These are phyloP conservation scores for Coptotermes formosanus DNA, from an alignment of 1,140 invertebrate species.

Conservation along the genomic window DNA sequence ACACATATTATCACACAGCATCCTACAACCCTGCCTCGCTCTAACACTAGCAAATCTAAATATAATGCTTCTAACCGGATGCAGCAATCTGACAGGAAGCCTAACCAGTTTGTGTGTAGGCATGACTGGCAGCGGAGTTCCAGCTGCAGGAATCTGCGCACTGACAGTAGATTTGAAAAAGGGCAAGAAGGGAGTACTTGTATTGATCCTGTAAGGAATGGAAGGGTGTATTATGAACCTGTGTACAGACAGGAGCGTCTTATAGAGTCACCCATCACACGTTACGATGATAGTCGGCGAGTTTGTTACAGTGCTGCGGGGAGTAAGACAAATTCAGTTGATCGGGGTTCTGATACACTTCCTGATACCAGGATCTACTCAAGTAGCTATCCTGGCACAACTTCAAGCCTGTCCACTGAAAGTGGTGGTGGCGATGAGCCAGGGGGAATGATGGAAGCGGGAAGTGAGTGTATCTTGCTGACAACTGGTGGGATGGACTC, in stretches of 20 bases:
- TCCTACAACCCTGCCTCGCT: constrained; percentile 31
- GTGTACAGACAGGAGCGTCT: constrained; percentile 43
- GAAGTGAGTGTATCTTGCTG: constrained; percentile 36
- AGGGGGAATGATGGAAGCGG: constrained; percentile 48
- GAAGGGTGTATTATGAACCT: constrained; percentile 27
- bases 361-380: constrained; percentile 69
- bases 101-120: constrained; percentile 1
- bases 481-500: constrained; percentile 32
- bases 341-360: constrained; percentile 36
- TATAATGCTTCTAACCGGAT: constrained; percentile 15
- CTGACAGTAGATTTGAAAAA: constrained; percentile 19
- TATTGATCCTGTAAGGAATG: background rate
- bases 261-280: constrained; percentile 70
- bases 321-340: constrained; percentile 40
- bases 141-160: constrained; percentile 56
- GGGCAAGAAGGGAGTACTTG: background rate
- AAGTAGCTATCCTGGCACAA: constrained; percentile 79
- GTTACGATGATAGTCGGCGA: constrained; percentile 64
- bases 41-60: constrained; percentile 22
- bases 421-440: constrained; percentile 58
- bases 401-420: constrained; percentile 58
- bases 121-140: constrained; percentile 67
- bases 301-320: constrained; percentile 38
- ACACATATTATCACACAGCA: constrained; percentile 42
- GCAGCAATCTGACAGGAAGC: background rate